Evolutionary conservation across 1,140 invertebrate species (phyloP), one percentile per base, ranked within the genome.

Genomic region (Popillia japonica): DNA sequence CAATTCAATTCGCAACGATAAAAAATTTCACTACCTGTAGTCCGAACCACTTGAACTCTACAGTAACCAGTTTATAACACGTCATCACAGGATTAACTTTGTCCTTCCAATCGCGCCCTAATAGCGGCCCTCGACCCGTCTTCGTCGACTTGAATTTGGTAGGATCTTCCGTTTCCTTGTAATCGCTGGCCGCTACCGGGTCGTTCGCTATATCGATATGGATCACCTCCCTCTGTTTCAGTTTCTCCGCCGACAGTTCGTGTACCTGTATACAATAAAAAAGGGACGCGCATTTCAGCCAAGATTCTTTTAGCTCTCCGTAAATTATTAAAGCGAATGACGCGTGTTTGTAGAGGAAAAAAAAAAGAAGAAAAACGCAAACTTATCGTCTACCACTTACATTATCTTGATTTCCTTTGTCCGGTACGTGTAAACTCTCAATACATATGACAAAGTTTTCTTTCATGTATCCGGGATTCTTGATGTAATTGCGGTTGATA

Each of bases 391-490:
- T 44, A 44, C 7, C 11, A 92, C 94, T 94, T 89, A 95, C 95
- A 89, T 96, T 96, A 81, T 94, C 90, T 83, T 93, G 91, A 79
- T 95, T 92, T 64, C 95, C 93, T 80, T 86, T 89, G 87, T 99
- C 98, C 72, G 91, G 91, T 83, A 96, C 90, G 89, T 99, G 99
- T 88, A 99, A 92, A 76, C 98, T 98, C 89, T 99, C 98, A 88
- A 99, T 96, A 86, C 94, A 93, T 84, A 99, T 96, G 81, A 93
- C 90, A 90, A 99, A 99, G 87, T 97, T 97, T 61, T 99, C 96
- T 89, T 99, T 98, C 99, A 99, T 99, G 87, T 99, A 99, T 82
- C 97, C 96, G 78, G 97, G 97, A 92, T 99, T 99, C 96, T 97
- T 64, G 34, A 22, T 14, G 48, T 14, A n/a, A 34, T 34, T 55